Conservation (phyloP, 1,140 invertebrate genomes). For the Plutomurus gul region DNA sequence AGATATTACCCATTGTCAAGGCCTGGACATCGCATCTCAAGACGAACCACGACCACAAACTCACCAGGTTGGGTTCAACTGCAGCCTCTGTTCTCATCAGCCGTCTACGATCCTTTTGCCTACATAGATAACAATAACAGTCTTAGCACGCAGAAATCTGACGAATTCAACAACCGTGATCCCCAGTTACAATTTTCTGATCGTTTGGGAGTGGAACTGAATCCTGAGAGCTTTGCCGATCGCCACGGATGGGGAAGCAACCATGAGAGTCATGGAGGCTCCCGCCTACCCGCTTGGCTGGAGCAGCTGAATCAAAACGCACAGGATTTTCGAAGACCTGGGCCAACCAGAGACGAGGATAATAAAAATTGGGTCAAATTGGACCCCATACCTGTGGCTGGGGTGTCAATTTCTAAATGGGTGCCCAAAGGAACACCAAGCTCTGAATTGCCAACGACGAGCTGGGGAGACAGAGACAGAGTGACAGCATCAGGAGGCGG, state of each 20-base stretch:
- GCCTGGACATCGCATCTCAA: constrained; percentile 9
- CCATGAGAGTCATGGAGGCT: not conserved
- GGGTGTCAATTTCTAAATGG: constrained; percentile 53
- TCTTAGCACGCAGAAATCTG: not conserved
- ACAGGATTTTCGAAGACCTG: not conserved
- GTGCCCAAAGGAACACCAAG: constrained; percentile 50
- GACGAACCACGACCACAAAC: constrained; percentile 34
- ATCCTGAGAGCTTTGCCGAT: constrained; percentile 51
- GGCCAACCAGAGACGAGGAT: constrained; percentile 38
- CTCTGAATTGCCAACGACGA: constrained; percentile 51
- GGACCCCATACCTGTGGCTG: constrained; percentile 50
- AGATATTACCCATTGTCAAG: not conserved
- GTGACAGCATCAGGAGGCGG: no score
- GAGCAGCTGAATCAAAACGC: constrained; percentile 44
- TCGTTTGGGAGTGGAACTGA: constrained; percentile 45
- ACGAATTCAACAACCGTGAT: not conserved
- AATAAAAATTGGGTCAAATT: constrained; percentile 52
- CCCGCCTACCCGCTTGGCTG: constrained; percentile 47
- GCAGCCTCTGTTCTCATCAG: constrained; percentile 33
- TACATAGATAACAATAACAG: not conserved
- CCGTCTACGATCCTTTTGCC: constrained; percentile 47
- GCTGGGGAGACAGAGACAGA: constrained; percentile 38
- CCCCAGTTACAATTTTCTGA: constrained; percentile 38
- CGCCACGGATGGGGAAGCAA: constrained; percentile 45
- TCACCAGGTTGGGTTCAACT: constrained; percentile 48